Conservation (phyloP, 2,888 invertebrate species). For the Deilephila elpenor region DNA sequence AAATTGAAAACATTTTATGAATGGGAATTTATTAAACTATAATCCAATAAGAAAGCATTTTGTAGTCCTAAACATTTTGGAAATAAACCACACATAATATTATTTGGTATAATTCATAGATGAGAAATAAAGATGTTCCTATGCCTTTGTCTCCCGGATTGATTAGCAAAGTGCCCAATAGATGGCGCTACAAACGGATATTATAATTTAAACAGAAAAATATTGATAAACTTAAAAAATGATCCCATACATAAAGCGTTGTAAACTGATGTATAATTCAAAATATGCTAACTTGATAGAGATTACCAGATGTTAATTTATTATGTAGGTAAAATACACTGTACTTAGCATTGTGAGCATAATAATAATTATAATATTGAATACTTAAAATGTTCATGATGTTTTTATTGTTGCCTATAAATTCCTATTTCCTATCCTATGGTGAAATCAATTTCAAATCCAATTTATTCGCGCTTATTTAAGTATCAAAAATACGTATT, state of each 20-base stretch:
- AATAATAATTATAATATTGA: slow-evolving; percentile 75
- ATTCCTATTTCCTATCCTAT: background rate
- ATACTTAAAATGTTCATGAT: slow-evolving; percentile 54
- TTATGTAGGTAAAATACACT: slow-evolving; percentile 74
- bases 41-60: background rate
- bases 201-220: background rate
- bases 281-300: slow-evolving; percentile 11
- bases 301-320: slow-evolving; percentile 72
- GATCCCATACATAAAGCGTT: slow-evolving; percentile 14
- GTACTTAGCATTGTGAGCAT: slow-evolving; percentile 81
- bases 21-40: slow-evolving; percentile 2
- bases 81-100: background rate
- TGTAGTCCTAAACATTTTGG: background rate
- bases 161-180: background rate
- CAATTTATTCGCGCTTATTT: background rate
- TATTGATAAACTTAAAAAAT: background rate
- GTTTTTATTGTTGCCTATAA: slow-evolving; percentile 28
- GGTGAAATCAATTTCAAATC: background rate
- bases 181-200: background rate
- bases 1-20: slow-evolving; percentile 9
- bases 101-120: background rate
- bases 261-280: slow-evolving; percentile 18
- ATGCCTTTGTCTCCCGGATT: no score
- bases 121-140: background rate
- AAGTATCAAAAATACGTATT: no score